These are phyloP conservation scores for Harpagoxenus sublaevis DNA, from an alignment of 2,888 invertebrate species.

Conservation along the genomic window DNA sequence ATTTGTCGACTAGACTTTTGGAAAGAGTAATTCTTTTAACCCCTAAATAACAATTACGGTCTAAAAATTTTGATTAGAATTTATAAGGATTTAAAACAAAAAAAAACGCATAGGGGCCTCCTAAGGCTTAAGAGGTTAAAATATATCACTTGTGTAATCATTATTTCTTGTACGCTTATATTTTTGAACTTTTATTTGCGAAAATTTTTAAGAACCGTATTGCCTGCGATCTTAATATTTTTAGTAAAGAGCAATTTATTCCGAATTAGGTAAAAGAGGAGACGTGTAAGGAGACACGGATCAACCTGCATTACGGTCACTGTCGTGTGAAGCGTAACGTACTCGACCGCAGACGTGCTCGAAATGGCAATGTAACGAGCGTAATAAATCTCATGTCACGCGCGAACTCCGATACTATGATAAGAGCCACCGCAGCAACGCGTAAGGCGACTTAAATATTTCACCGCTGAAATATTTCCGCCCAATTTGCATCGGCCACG, in stretches of 20 bases:
- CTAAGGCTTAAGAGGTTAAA: no score
- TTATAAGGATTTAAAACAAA: no score
- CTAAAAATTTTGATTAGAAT: no score
- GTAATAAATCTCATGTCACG: conserved; percentile 79
- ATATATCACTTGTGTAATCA: no score
- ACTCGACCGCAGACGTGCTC: conserved; percentile 80
- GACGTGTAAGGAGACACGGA: background rate
- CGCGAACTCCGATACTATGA: conserved; percentile 77
- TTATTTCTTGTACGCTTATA: background rate
- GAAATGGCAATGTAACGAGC: conserved; percentile 79
- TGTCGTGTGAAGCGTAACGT: conserved; percentile 70
- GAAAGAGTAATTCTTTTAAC: no score
- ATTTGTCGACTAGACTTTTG: no score
- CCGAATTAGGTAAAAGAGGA: background rate
- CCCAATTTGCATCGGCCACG: conserved; percentile 80
- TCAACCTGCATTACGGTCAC: conserved; percentile 21
- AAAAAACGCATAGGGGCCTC: no score
- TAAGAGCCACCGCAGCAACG: conserved; percentile 66
- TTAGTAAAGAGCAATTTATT: conserved; percentile 10
- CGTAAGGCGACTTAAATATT: conserved; percentile 55
- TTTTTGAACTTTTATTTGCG: background rate
- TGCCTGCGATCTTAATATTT: background rate
- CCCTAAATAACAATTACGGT: no score
- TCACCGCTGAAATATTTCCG: conserved; percentile 80
- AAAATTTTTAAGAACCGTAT: background rate